phyloP scores from a whole-genome alignment of 2,888 invertebrate genomes.

The Noctua pronuba region DNA sequence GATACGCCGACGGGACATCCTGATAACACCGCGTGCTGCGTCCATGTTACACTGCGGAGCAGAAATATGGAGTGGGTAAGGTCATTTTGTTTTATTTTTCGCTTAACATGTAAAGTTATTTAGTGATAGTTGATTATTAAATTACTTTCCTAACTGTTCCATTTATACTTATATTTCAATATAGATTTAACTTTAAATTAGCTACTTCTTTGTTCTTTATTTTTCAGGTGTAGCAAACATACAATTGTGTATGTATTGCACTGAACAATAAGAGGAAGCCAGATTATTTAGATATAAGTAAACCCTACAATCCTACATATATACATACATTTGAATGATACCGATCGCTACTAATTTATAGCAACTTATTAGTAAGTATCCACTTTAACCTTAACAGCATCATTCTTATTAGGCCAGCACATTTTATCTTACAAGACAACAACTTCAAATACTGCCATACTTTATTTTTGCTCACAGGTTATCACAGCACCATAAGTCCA shows the following conservation, averaged over 20 bases:
- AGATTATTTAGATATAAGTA: background rate
- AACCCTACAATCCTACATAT: background rate
- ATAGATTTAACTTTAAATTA: background rate
- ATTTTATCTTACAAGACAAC: background rate
- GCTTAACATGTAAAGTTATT: background rate
- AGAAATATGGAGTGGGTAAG: conserved; percentile 35
- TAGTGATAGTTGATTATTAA: background rate
- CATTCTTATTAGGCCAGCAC: background rate
- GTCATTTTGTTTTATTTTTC: conserved; percentile 17
- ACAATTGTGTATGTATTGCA: background rate
- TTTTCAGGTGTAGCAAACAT: background rate
- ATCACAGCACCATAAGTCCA: background rate
- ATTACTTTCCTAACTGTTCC: background rate
- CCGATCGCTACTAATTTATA: background rate
- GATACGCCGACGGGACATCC: conserved; percentile 88
- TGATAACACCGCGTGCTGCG: conserved; percentile 87
- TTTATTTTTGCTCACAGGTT: no score
- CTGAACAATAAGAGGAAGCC: background rate
- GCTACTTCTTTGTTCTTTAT: no score
- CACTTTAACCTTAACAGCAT: background rate
- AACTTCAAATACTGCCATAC: background rate
- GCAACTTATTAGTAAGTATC: background rate
- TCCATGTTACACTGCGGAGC: conserved; percentile 80
- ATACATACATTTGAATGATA: background rate
- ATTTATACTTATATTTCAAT: background rate